A percentile compares a stretch with the other conserved stretches of the same genome.
These are phyloP conservation scores for Brachymystax lenok DNA, from an alignment of 2,797 vertebrate genomes.

Conservation along the genomic window DNA sequence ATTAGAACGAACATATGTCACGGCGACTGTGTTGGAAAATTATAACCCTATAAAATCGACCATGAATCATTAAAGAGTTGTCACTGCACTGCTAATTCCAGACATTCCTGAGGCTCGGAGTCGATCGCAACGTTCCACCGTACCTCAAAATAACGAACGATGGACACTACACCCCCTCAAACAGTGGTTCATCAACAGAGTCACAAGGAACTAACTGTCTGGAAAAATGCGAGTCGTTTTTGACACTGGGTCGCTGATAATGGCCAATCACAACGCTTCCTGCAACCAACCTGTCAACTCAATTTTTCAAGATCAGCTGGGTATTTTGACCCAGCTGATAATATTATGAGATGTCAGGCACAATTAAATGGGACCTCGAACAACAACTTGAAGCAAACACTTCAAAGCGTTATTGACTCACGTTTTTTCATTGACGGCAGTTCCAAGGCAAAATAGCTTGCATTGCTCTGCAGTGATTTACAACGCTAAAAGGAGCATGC, in stretches of 20 bases:
- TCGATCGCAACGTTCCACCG: not conserved
- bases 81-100: conserved; percentile 27
- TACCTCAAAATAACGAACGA: conserved; percentile 22
- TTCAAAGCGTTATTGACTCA: no score
- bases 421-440: conserved; percentile 9
- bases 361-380: not conserved
- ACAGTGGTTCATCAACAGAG: not conserved
- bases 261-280: not conserved
- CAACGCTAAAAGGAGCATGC: conserved; percentile 2
- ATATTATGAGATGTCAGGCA: not conserved
- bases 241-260: not conserved
- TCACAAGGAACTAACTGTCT: no score
- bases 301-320: not conserved
- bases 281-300: not conserved
- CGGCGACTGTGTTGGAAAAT: conserved; percentile 14
- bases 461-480: conserved; percentile 22
- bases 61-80: conserved; percentile 19
- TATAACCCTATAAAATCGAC: conserved; percentile 21
- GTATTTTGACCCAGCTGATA: not conserved
- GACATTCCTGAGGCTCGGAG: conserved; percentile 6
- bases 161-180: not conserved
- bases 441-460: conserved; percentile 11
- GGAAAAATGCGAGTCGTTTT: not conserved
- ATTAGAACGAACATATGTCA: conserved; percentile 37
- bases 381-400: not conserved